Conservation (phyloP, 2,888 invertebrate genomes). For the Lasioglossum figueresi region DNA sequence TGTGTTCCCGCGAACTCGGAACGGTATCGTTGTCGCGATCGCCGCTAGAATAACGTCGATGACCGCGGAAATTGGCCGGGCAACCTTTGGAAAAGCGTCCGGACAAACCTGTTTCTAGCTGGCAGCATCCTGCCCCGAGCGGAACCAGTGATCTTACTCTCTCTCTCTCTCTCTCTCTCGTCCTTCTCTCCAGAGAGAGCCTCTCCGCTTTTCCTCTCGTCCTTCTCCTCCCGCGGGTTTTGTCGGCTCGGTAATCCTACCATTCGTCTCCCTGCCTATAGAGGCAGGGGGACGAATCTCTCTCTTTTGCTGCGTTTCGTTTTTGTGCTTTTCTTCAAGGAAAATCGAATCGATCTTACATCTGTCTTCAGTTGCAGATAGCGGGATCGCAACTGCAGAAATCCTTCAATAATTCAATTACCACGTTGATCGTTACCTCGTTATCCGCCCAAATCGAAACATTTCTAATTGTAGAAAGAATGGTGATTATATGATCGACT, state of each 20-base stretch:
- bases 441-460: too few species aligned
- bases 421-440: too few species aligned
- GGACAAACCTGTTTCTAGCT: constrained; percentile 46
- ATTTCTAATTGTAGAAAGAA: too few species aligned
- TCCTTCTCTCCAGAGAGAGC: too few species aligned
- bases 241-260: constrained; percentile 23
- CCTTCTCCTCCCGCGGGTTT: constrained; percentile 37
- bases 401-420: too few species aligned
- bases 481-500: too few species aligned
- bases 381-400: too few species aligned
- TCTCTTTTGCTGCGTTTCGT: constrained; percentile 1
- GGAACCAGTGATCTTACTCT: constrained; percentile 34
- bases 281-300: too few species aligned
- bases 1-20: background rate
- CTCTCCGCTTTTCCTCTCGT: constrained; percentile 1
- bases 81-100: constrained; percentile 34
- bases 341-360: too few species aligned
- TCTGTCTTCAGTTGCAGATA: too few species aligned
- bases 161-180: constrained; percentile 4
- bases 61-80: constrained; percentile 5
- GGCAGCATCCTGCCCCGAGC: constrained; percentile 35
- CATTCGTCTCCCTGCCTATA: background rate
- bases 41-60: background rate
- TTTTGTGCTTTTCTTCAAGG: too few species aligned
- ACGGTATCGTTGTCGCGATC: background rate